phyloP scores from a whole-genome alignment of 2,797 vertebrate genomes.

The Gymnoscopelus microlampas region DNA sequence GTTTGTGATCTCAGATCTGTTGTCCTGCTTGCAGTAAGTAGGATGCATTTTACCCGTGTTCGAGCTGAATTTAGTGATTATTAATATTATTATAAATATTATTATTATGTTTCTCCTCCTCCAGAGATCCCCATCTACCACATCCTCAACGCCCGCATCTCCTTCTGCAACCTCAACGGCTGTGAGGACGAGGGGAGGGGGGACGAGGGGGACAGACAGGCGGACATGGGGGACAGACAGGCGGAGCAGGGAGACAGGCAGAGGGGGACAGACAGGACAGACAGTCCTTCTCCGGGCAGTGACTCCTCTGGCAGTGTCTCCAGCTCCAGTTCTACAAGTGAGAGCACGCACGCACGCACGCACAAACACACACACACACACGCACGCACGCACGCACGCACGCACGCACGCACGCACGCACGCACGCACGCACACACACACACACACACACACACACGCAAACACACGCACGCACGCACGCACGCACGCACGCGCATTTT shows the following conservation, averaged over 20 bases:
- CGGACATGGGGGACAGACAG: slow-evolving; percentile 53
- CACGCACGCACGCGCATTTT: too few relatives aligned
- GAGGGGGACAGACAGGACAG: slow-evolving; percentile 85
- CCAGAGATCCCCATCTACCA: slow-evolving; percentile 98
- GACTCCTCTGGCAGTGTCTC: slow-evolving; percentile 93
- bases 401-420: too few relatives aligned
- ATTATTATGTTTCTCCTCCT: neutral
- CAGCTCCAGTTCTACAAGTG: slow-evolving; percentile 96
- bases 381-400: too few relatives aligned
- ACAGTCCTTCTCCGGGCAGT: slow-evolving; percentile 92
- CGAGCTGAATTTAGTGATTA: too few relatives aligned
- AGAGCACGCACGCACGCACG: slow-evolving; percentile 21
- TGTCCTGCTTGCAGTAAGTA: too few relatives aligned
- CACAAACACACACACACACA: neutral
- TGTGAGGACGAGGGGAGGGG: slow-evolving; percentile 89
- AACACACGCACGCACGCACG: too few relatives aligned
- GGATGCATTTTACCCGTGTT: too few relatives aligned
- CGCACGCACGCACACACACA: neutral
- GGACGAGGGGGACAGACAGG: slow-evolving; percentile 52
- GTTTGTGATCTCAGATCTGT: too few relatives aligned
- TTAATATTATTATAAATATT: too few relatives aligned
- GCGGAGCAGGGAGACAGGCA: slow-evolving; percentile 27
- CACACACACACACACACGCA: too few relatives aligned
- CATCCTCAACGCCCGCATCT: slow-evolving; percentile 96
- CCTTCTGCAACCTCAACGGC: slow-evolving; percentile 96